Evolutionary conservation across 64 coral and sea anemone species (phyloP).

Genomic region (Anthopleura sola): DNA sequence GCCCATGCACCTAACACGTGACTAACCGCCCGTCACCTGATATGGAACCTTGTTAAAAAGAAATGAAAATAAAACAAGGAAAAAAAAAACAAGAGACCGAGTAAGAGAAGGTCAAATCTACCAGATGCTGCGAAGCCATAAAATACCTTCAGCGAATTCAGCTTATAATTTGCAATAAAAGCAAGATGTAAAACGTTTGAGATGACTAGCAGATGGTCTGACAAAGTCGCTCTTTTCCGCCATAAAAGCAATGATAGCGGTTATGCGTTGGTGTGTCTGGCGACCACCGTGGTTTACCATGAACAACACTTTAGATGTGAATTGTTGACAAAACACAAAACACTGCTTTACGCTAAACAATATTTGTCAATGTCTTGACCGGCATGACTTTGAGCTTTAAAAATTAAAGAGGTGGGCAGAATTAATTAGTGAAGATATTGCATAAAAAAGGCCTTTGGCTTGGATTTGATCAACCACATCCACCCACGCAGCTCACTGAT

Average conservation of each 20-base stretch:
- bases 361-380: background rate
- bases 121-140: background rate
- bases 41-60: background rate
- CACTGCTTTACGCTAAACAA: background rate
- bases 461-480: background rate
- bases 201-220: background rate
- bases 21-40: background rate
- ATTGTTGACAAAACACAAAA: background rate
- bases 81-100: no score
- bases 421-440: background rate
- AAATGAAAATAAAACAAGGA: no score
- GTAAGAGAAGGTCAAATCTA: no score
- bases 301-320: background rate
- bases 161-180: no score
- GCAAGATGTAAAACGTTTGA: background rate
- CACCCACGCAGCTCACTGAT: background rate
- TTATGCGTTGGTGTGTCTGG: conserved; percentile 7
- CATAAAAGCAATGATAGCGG: background rate
- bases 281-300: background rate
- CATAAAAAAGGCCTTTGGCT: background rate
- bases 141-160: background rate
- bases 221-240: background rate
- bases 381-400: background rate
- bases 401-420: background rate
- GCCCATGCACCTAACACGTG: background rate